Base-by-base conservation (phyloP, 1,140 invertebrate genomes). In the Sinella curviseta region DNA sequence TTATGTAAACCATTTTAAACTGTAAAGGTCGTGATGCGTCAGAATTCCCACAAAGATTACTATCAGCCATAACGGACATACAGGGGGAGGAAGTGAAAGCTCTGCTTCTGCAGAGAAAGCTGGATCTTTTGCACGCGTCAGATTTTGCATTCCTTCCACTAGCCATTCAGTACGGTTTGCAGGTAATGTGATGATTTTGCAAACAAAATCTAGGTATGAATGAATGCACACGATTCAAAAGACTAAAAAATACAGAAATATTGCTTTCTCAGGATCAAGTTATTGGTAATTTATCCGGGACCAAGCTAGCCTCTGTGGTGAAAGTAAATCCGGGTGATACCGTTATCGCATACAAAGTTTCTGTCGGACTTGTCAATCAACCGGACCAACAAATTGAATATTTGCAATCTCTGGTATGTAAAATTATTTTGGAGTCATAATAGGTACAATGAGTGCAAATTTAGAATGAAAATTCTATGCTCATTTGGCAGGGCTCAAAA, bases 11-110 rank as follows among this genome's bases (percentile, higher is more conserved):
- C 60, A 34, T 31, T 74, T 16, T 2, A 34, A 74, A 31, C 31
- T 12, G 8, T 34, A n/a, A 33, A 80, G 80, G 76, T 74, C 76
- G 77, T 60, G 54, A 76, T 76, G 73, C 70, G 1, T 81, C 80
- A 2, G 12, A 30, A 36, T 81, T 81, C 67, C 73, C 80, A 24
- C 76, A 80, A 73, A 31, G 79, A 20, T 31, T 80, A n/a, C 48
- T 80, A 20, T 34, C 30, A 4, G 73, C 76, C n/a, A 30, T 80
- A 0, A 78, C 77, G 28, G 80, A 81, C n/a, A 77, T 80, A 20
- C 67, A 78, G 67, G 79, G 79, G n/a, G 80, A 81, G 60, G 80
- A 81, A 76, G 80, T 81, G 36, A 81, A 81, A 78, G 77, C 80
- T 33, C 55, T 78, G 3, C 33, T 81, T 26, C 39, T 81, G 65